Evolutionary conservation across 2,113 vertebrate species (phyloP).

Genomic region (Collichthys lucidus): DNA sequence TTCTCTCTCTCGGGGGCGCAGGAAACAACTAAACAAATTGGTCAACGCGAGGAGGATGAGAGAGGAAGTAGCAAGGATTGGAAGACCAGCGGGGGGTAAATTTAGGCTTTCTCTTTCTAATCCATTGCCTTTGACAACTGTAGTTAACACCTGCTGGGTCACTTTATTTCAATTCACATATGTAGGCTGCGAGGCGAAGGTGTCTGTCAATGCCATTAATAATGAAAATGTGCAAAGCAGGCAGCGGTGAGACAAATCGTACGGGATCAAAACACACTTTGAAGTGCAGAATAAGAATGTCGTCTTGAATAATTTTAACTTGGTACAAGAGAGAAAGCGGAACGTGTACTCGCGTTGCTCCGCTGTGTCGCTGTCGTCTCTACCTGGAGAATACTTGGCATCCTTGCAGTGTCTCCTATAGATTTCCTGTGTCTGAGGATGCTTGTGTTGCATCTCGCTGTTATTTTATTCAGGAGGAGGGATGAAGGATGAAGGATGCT

Average conservation of each 20-base stretch:
- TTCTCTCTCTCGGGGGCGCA: not conserved
- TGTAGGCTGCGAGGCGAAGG: not conserved
- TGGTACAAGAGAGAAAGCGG: not conserved
- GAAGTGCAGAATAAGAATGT: constrained; percentile 1
- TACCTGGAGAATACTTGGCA: not conserved
- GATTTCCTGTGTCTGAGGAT: not conserved
- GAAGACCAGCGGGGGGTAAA: not conserved
- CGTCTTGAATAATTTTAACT: not conserved
- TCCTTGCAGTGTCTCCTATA: not conserved
- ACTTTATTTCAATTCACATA: constrained; percentile 3
- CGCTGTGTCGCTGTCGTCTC: constrained; percentile 20
- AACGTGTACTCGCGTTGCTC: constrained; percentile 13
- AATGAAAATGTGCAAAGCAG: constrained; percentile 26
- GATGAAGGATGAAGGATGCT: not conserved
- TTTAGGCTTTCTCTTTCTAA: constrained; percentile 19
- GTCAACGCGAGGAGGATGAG: constrained; percentile 8
- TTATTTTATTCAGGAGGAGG: not conserved
- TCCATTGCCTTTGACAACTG: constrained; percentile 25
- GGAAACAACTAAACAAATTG: constrained; percentile 30
- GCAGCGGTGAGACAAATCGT: not conserved
- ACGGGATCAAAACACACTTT: not conserved
- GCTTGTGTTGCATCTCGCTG: not conserved
- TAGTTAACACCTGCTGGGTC: constrained; percentile 15
- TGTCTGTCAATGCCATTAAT: constrained; percentile 23
- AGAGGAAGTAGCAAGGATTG: not conserved